A percentile compares a stretch with the other conserved stretches of the same genome.
Conservation (phyloP, 2,113 vertebrate species). For the Mobula birostris region DNA sequence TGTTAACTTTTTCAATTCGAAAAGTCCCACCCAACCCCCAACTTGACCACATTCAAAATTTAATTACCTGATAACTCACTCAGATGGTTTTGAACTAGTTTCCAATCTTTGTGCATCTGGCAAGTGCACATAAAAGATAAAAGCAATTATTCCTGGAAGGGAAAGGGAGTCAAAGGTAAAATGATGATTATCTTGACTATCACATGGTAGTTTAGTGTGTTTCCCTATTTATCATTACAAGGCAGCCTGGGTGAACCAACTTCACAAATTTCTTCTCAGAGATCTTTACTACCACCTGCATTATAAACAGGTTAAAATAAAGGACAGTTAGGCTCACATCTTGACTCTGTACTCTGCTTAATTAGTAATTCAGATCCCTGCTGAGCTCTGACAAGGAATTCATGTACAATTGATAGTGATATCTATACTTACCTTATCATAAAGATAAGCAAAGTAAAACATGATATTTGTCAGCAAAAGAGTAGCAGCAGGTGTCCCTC, state of each 20-base stretch:
- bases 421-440: neutral
- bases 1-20: neutral
- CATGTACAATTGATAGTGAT: neutral
- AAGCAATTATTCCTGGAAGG: neutral
- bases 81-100: neutral
- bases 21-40: neutral
- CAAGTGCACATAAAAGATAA: neutral
- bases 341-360: neutral
- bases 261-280: neutral
- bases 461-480: neutral
- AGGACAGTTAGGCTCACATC: neutral
- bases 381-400: neutral
- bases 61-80: neutral
- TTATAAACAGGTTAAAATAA: neutral
- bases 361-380: neutral
- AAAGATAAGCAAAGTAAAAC: neutral
- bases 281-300: neutral
- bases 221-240: neutral
- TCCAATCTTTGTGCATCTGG: neutral
- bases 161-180: neutral
- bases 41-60: neutral
- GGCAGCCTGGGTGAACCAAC: neutral
- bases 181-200: neutral
- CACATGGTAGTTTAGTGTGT: neutral
- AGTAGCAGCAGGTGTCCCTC: neutral